Evolutionary conservation across 1,140 invertebrate genomes (phyloP), one percentile per base, ranked within the genome.

Genomic region (Drosophila mauritiana): DNA sequence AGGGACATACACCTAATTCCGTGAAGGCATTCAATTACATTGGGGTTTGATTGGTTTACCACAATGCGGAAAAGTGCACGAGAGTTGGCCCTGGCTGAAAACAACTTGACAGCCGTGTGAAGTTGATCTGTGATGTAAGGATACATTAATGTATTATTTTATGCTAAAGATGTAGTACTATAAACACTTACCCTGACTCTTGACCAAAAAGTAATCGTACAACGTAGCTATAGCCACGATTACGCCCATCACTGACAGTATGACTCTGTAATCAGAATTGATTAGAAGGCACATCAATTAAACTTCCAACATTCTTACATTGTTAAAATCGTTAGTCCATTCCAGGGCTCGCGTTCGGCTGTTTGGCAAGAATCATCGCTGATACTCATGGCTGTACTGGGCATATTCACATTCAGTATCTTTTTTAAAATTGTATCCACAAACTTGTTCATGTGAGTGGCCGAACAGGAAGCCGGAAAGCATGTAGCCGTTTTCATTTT

Each of bases 1-100:
- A 95, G 94, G 17, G 94, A 94, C 15, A 96, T 65, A 2, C 93
- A 92, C 51, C 94, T 93, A 13, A 95, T 91, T 8, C 94, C 94
- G 62, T 94, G 92, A 10, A 95, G 53, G 64, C 93, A 94, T 4
- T 94, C 64, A 22, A 88, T 83, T 6, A 80, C 73, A 51, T 85
- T 84, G 0, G 69, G 77, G 20, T 76, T 85, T 7, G 40, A 39
- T 12, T 68, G 51, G 1, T 34, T 65, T 4, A 43, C 48, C 0
- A 53, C 25, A 1, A 75, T 17, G 1, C 22, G 62, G 31, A 86
- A 85, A 3, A 84, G 49, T 1, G 45, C 45, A 0, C 56, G 52
- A 3, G 81, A 62, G 45, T 84, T 80, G 4, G 40, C 67, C 13
- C 81, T 74, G 20, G 68, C 76, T 0, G 81, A 84, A 22, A 76